Conservation (phyloP, 2,797 vertebrate species). For the Spondyliosoma cantharus region DNA sequence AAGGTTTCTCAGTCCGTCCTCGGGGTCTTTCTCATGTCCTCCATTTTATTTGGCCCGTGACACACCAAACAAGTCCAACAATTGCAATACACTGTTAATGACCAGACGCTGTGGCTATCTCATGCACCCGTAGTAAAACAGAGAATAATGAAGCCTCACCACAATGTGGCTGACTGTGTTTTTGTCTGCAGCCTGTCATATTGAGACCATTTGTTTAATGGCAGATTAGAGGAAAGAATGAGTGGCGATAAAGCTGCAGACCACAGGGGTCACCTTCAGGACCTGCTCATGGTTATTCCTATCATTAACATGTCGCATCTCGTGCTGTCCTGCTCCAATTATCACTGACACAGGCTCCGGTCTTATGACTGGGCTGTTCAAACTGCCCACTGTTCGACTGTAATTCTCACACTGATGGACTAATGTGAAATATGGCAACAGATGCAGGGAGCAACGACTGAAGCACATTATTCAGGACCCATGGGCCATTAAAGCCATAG, state of each 20-base stretch:
- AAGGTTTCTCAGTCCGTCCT: too few relatives aligned
- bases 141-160: conserved; percentile 40
- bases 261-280: conserved; percentile 80
- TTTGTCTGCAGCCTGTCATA: conserved; percentile 57
- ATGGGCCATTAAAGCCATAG: conserved; percentile 67
- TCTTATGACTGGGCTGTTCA: conserved; percentile 64
- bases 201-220: conserved; percentile 75
- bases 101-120: conserved; percentile 26
- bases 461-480: conserved; percentile 75
- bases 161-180: conserved; percentile 20
- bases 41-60: conserved; percentile 32
- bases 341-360: conserved; percentile 63
- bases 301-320: conserved; percentile 67
- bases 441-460: conserved; percentile 72
- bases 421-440: conserved; percentile 80
- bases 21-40: conserved; percentile 3
- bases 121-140: conserved; percentile 41
- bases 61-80: conserved; percentile 3
- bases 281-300: conserved; percentile 70
- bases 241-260: conserved; percentile 69
- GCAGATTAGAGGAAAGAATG: conserved; percentile 68
- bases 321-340: conserved; percentile 65
- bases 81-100: conserved; percentile 36
- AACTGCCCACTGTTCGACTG: conserved; percentile 64
- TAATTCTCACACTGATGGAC: conserved; percentile 68